Conservation (phyloP, 2,888 invertebrate species). For the Pogonocherus hispidulus region DNA sequence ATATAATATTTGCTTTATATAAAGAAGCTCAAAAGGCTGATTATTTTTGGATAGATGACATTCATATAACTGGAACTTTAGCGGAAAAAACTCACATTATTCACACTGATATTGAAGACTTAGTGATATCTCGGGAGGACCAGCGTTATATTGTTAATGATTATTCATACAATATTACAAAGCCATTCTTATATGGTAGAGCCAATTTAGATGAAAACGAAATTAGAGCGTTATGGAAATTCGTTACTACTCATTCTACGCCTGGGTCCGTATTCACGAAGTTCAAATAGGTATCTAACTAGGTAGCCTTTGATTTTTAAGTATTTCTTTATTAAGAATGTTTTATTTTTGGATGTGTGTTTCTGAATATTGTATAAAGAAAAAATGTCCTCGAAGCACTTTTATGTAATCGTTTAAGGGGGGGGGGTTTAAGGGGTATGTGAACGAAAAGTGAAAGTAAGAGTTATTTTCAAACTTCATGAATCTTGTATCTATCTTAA, state of each 20-base stretch:
- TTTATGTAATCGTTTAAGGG: too few relatives aligned
- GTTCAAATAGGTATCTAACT: not conserved
- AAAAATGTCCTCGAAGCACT: too few relatives aligned
- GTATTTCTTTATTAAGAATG: conserved; percentile 1
- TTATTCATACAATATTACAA: conserved; percentile 46
- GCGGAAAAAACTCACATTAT: conserved; percentile 73
- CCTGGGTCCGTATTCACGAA: conserved; percentile 50
- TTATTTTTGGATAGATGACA: conserved; percentile 84
- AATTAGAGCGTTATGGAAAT: conserved; percentile 71
- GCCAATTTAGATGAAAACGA: conserved; percentile 69
- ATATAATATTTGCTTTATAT: conserved; percentile 70
- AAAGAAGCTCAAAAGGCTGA: conserved; percentile 71
- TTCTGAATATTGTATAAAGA: not conserved
- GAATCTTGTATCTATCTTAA: too few relatives aligned
- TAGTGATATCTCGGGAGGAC: conserved; percentile 49
- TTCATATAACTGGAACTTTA: conserved; percentile 77
- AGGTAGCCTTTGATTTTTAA: too few relatives aligned
- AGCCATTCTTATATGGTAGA: conserved; percentile 72
- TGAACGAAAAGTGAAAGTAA: too few relatives aligned
- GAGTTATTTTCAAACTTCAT: too few relatives aligned
- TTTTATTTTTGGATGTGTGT: not conserved
- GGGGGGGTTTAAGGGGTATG: too few relatives aligned
- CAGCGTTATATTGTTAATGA: conserved; percentile 43
- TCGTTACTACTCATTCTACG: conserved; percentile 58
- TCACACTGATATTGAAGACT: conserved; percentile 67